Evolutionary conservation across 1,140 invertebrate species (phyloP).

Genomic region (Brachystomella parvula): DNA sequence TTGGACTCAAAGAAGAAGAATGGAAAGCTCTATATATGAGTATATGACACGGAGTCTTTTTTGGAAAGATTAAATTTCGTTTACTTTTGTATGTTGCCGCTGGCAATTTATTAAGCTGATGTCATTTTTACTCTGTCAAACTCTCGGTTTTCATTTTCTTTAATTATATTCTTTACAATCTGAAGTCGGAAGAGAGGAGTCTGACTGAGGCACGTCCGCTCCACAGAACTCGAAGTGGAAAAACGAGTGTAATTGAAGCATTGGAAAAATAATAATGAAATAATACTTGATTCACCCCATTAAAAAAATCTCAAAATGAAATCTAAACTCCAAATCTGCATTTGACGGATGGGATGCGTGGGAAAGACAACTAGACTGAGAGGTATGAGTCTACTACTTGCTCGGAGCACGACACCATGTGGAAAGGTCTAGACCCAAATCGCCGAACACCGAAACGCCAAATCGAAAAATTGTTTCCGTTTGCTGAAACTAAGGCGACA

Average conservation of each 20-base stretch:
- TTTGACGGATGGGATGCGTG: slow-evolving; percentile 8
- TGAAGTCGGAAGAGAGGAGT: not conserved
- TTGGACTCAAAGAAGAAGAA: too few species aligned
- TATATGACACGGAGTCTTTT: not conserved
- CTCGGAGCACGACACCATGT: too few species aligned
- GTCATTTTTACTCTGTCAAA: not conserved
- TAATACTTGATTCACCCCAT: not conserved
- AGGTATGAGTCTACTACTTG: too few species aligned
- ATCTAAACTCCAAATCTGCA: slow-evolving; percentile 7
- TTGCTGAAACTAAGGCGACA: too few species aligned
- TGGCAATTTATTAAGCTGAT: not conserved
- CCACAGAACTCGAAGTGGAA: not conserved
- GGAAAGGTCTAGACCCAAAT: too few species aligned
- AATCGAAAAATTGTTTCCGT: too few species aligned
- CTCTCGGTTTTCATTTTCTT: not conserved
- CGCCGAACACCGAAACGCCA: too few species aligned
- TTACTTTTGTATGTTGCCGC: not conserved
- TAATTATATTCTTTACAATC: not conserved
- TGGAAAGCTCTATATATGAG: too few species aligned
- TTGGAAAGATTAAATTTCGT: not conserved
- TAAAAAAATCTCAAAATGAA: not conserved
- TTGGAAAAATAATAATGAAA: not conserved
- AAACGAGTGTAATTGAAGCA: not conserved
- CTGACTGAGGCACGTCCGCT: not conserved
- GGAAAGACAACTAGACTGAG: slow-evolving; percentile 8